Evolutionary conservation across 1,140 invertebrate species (phyloP).

Genomic region (Calephelis virginiensis): DNA sequence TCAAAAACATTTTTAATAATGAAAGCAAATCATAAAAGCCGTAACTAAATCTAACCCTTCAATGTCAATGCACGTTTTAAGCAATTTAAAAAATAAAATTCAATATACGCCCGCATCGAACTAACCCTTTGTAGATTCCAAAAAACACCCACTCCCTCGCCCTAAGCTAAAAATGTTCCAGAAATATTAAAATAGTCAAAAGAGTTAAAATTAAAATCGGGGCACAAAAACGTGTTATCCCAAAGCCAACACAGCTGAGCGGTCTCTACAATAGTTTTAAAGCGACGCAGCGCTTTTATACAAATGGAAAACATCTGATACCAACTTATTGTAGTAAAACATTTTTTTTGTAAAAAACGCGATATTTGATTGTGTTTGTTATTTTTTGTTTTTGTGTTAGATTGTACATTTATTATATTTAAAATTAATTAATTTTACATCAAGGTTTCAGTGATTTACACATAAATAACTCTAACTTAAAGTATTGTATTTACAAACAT

Average conservation of each 20-base stretch:
- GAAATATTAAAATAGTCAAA: conserved; percentile 78
- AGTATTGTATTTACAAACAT: too few species aligned
- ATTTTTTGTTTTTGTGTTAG: too few species aligned
- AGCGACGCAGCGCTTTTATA: conserved; percentile 11
- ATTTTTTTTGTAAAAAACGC: too few species aligned
- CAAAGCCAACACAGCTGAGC: conserved; percentile 74
- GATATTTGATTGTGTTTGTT: too few species aligned
- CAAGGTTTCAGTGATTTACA: too few species aligned
- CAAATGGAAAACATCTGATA: background rate
- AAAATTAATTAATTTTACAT: too few species aligned
- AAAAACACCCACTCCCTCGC: conserved; percentile 55
- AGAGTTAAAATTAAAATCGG: conserved; percentile 75
- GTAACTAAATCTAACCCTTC: conserved; percentile 48
- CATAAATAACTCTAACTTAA: too few species aligned
- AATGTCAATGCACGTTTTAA: conserved; percentile 44
- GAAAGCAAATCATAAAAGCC: conserved; percentile 36
- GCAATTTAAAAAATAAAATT: conserved; percentile 49
- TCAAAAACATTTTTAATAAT: conserved; percentile 39
- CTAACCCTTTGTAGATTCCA: conserved; percentile 26
- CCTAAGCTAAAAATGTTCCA: conserved; percentile 62
- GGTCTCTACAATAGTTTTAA: conserved; percentile 43
- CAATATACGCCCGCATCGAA: conserved; percentile 39
- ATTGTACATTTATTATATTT: too few species aligned
- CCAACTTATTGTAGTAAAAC: background rate
- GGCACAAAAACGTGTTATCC: conserved; percentile 66